Base-by-base conservation (phyloP, 2,888 invertebrate genomes). In the Eilema sororculum region DNA sequence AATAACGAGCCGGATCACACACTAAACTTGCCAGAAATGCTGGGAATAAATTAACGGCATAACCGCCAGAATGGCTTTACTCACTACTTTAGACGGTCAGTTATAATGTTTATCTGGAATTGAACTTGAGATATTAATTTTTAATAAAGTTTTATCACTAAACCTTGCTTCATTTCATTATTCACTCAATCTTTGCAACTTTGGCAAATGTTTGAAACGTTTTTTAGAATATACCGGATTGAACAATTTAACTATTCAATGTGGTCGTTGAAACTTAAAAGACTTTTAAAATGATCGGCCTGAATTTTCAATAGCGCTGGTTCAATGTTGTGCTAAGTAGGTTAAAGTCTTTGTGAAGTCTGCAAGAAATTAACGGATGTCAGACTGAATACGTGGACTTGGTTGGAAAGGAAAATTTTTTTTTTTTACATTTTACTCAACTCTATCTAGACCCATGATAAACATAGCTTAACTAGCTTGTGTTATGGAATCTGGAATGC, bases 1-100 rank as follows among this genome's bases (percentile, higher is more conserved):
- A 65, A 72, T 65, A 68, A 72, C 56, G 58, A 65, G 68, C 65
- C 25, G 68, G 56, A 68, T 68, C 25, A 25, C 61, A 64, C 72
- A 72, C 52, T n/a, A n/a, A n/a, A n/a, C n/a, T 72, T 74, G 81
- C 81, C 76, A 79, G 71, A 69, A 56, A 33, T 69, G 68, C 71
- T 76, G 80, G 81, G 81, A 81, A 62, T 78, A 80, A 80, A 79
- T 78, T 69, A 76, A 70, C 61, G 24, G 65, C 57, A 65, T 76
- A 73, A 74, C 69, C 59, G 65, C 57, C 59, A 22, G 30, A 64
- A 73, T n/a, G 24, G 41, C 62, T 78, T 22, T 69, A 67, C 67
- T 78, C 66, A 77, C 62, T 67, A 46, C 70, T 72, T n/a, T 68
- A 72, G 58, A 30, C 59, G 71, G 64, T 68, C 66, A 77, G 66